Evolutionary conservation across 2,113 vertebrate genomes (phyloP), one percentile per base, ranked within the genome.

Genomic region (Psittacula cyanocephala): DNA sequence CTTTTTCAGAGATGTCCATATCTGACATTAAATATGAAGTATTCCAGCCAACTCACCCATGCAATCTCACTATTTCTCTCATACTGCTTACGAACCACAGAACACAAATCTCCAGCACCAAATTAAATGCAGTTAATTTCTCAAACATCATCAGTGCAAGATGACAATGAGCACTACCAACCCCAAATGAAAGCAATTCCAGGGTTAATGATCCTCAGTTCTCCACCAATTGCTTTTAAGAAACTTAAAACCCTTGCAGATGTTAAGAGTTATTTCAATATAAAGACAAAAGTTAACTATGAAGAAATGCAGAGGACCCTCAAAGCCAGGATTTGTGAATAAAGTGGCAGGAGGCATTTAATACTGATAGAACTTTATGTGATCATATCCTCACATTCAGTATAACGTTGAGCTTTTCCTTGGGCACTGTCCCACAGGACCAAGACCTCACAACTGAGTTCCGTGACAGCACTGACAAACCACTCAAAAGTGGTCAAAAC

Each of bases 381-480:
- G 6, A 71, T 2, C 50, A n/a, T 25, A 35, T 33, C 71, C 29
- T 55, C 59, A 47, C 0, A 0, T 60, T 43, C 55, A 0, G 2
- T 44, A 13, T 23, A 17, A 81, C 0, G 0, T 0, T 35, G 50
- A 79, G 70, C 22, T 81, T 31, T 57, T n/a, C 2, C 0, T 9
- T 31, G 27, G 86, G 83, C 23, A 27, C 25, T 67, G 65, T 11
- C 46, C 12, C 49, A 39, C 15, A 62, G 24, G 12, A 70, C 16
- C 14, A 20, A 62, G 35, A 52, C 31, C 46, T 74, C 46, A 13
- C 1, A 3, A 31, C 37, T 47, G 22, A 29, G 46, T 4, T 87
- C 46, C 53, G 15, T 47, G 17, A 19, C 1, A 0, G 43, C 6
- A 28, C 6, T 57, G 49, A 77, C 47, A 63, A 74, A 74, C 70